Evolutionary conservation across 2,888 invertebrate genomes (phyloP).

Genomic region (Drosophila kanekoi): DNA sequence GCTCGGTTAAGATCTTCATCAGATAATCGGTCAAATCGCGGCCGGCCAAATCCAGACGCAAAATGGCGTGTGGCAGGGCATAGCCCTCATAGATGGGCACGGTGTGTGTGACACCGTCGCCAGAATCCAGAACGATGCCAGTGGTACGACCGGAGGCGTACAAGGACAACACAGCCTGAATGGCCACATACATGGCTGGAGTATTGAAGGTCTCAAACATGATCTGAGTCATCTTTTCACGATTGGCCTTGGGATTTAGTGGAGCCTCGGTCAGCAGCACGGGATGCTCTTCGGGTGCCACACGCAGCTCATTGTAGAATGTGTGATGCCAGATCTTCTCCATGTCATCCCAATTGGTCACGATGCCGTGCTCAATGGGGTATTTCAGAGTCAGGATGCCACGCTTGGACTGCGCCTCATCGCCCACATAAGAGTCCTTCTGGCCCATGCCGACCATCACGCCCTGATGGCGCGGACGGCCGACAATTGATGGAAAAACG

Average conservation of each 20-base stretch:
- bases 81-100: constrained; percentile 98
- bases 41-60: constrained; percentile 96
- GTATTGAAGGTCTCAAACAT: constrained; percentile 98
- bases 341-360: constrained; percentile 99
- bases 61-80: constrained; percentile 96
- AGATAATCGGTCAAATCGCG: constrained; percentile 96
- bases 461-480: constrained; percentile 94
- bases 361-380: constrained; percentile 98
- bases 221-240: constrained; percentile 96
- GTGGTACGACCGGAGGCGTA: constrained; percentile 98
- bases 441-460: constrained; percentile 97
- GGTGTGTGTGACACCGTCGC: constrained; percentile 98
- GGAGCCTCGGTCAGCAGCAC: constrained; percentile 95
- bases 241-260: constrained; percentile 94
- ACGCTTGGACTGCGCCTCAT: constrained; percentile 93
- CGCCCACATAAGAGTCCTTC: constrained; percentile 94
- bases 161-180: constrained; percentile 96
- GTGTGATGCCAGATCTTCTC: constrained; percentile 99
- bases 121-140: constrained; percentile 97
- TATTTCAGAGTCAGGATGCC: constrained; percentile 98
- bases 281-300: constrained; percentile 97
- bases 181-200: constrained; percentile 97
- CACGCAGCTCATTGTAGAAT: constrained; percentile 99
- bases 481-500: constrained; percentile 95
- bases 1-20: constrained; percentile 97